Conservation (phyloP, 2,888 invertebrate species). For the Coremacera marginata region DNA sequence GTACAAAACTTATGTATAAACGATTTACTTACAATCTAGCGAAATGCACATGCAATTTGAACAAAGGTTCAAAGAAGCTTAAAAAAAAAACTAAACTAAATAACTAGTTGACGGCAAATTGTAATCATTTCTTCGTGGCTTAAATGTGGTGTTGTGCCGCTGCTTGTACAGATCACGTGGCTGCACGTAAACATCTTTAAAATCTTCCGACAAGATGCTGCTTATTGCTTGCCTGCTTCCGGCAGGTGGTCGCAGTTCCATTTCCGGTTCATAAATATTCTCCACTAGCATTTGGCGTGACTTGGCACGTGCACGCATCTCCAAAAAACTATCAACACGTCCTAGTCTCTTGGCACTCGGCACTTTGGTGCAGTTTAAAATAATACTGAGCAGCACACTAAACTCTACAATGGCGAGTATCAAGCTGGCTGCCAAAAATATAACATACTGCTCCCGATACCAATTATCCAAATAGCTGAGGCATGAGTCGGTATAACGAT, state of each 20-base stretch:
- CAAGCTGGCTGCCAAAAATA: conserved; percentile 77
- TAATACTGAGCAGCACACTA: conserved; percentile 77
- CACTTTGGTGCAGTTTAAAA: conserved; percentile 78
- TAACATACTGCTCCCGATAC: conserved; percentile 81
- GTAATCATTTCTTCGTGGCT: conserved; percentile 62
- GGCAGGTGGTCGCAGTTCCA: conserved; percentile 52
- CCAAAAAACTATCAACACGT: conserved; percentile 48
- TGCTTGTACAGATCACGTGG: conserved; percentile 65
- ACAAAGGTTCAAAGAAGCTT: neutral
- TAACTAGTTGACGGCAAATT: conserved; percentile 62
- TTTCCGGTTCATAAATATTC: conserved; percentile 65
- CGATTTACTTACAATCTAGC: conserved; percentile 48
- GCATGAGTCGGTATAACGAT: conserved; percentile 72
- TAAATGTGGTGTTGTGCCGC: conserved; percentile 64
- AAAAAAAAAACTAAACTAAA: conserved; percentile 57
- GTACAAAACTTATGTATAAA: neutral
- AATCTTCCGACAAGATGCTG: conserved; percentile 51
- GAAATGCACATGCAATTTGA: conserved; percentile 10
- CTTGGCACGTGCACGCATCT: conserved; percentile 51
- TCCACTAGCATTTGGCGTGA: conserved; percentile 61
- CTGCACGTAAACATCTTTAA: conserved; percentile 64
- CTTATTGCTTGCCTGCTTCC: conserved; percentile 39
- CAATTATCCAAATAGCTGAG: conserved; percentile 78
- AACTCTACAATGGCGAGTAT: conserved; percentile 80
- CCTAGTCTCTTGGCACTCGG: conserved; percentile 42